Percentiles rank a stretch among this genome's conserved stretches.
Evolutionary conservation across 2,888 invertebrate genomes (phyloP).

Genomic region (Drosophila parthenogenetica): DNA sequence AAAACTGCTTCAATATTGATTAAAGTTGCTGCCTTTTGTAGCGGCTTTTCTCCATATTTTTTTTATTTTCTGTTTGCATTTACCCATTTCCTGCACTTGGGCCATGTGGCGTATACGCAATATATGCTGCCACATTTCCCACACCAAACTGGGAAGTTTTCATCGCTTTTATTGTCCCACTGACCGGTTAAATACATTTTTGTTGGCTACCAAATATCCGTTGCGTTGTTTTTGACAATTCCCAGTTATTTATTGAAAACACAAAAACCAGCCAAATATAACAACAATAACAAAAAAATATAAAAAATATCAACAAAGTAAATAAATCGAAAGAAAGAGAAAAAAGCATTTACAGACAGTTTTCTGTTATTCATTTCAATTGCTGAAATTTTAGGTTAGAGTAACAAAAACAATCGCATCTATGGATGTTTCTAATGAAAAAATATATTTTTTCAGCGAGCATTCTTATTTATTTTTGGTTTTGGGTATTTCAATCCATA

Average conservation of each 20-base stretch:
- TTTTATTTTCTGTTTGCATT: conserved; percentile 14
- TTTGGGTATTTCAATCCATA: conserved; percentile 13
- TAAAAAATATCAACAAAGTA: neutral
- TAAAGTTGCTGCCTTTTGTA: conserved; percentile 65
- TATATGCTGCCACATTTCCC: conserved; percentile 29
- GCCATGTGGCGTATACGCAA: conserved; percentile 51
- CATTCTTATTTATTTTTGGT: neutral
- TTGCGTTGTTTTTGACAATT: conserved; percentile 55
- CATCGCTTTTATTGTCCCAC: conserved; percentile 30
- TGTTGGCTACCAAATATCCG: conserved; percentile 69
- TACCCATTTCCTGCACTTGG: conserved; percentile 41
- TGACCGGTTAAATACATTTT: conserved; percentile 68
- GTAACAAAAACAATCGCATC: conserved; percentile 13
- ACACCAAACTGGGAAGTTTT: conserved; percentile 18
- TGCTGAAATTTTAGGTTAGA: conserved; percentile 29
- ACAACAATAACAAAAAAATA: neutral
- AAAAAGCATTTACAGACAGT: conserved; percentile 31
- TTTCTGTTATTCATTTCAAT: conserved; percentile 40
- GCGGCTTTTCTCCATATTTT: conserved; percentile 13
- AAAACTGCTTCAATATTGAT: conserved; percentile 81
- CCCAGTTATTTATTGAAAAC: conserved; percentile 63
- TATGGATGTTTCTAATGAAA: conserved; percentile 24
- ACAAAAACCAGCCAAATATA: conserved; percentile 17
- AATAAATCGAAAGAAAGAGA: conserved; percentile 22
- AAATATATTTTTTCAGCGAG: conserved; percentile 10